Conservation (phyloP, 2,113 vertebrate genomes). For the Perca schrenkii region DNA sequence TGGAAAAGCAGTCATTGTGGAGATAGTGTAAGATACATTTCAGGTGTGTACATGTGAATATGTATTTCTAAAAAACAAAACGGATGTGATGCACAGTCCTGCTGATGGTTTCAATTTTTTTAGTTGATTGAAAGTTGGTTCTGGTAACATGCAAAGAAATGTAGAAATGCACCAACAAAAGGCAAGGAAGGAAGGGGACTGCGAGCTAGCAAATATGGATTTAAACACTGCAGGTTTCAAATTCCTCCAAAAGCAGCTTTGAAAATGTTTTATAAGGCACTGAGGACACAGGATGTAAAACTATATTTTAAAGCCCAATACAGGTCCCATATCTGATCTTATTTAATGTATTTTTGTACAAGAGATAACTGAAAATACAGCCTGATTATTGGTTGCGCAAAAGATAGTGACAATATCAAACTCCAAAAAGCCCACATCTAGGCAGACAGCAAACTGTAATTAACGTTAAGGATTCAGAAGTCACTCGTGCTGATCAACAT, state of each 20-base stretch:
- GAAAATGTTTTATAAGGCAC: too few species aligned
- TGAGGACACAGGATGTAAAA: too few species aligned
- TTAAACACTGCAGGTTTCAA: background rate
- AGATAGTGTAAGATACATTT: constrained; percentile 34
- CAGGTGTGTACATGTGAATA: constrained; percentile 18
- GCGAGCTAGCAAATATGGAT: background rate
- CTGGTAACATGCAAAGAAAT: background rate
- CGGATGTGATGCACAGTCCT: background rate
- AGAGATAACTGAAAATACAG: too few species aligned
- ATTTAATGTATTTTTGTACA: too few species aligned
- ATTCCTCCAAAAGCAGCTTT: too few species aligned
- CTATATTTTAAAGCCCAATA: too few species aligned
- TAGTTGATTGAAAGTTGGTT: background rate
- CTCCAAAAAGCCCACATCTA: background rate
- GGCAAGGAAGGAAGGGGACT: background rate
- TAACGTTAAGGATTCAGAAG: too few species aligned
- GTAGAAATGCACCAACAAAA: background rate
- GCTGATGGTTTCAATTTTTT: background rate
- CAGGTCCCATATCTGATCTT: too few species aligned
- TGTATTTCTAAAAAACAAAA: background rate
- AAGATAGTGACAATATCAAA: background rate
- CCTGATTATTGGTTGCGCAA: too few species aligned
- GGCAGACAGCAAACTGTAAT: too few species aligned
- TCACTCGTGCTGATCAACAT: too few species aligned
- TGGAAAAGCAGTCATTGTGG: constrained; percentile 16